Evolutionary conservation across 2,888 invertebrate species (phyloP), one percentile per base, ranked within the genome.

Genomic region (Melanchra persicariae): DNA sequence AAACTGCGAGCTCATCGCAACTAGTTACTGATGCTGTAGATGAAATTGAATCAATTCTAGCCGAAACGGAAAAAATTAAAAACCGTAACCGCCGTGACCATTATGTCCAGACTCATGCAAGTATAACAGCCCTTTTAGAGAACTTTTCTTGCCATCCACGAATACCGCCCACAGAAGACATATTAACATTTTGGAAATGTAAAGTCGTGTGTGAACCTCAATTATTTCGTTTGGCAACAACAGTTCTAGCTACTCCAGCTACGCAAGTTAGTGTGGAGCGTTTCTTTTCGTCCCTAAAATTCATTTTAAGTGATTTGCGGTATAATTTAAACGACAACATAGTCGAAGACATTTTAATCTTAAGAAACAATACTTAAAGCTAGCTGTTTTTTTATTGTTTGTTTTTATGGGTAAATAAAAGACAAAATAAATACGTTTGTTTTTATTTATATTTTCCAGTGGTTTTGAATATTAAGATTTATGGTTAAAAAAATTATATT

Each of bases 281-380:
- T 22, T 57, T 57, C 12, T 57, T 57, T 57, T 57, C 57, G 24
- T 37, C 57, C 22, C 17, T 57, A 40, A 57, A 57, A 57, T 57
- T 57, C 9, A 22, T 37, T 22, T 37, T 37, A 40, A 57, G 17
- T 58, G 37, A 58, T 58, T 40, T 58, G 17, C 58, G 43, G 17
- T 43, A 43, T 43, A 43, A 43, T 43, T 43, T 43, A 17, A 43
- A 43, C 6, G 17, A 43, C 43, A 43, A 17, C 43, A 43, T 43
- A 43, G 43, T 43, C 17, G 17, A 43, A 17, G 43, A 43, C 43
- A 43, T 43, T 43, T 43, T 43, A 17, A 43, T 43, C 6, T 43
- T 43, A 43, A 43, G 43, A 43, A 43, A 43, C 17, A 43, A 43
- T 7, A 17, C 3, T 43, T 43, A 43, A 43, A 17, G 2, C 10